Evolutionary conservation across 2,888 invertebrate genomes (phyloP), one percentile per base, ranked within the genome.

Genomic region (Xestia xanthographa): DNA sequence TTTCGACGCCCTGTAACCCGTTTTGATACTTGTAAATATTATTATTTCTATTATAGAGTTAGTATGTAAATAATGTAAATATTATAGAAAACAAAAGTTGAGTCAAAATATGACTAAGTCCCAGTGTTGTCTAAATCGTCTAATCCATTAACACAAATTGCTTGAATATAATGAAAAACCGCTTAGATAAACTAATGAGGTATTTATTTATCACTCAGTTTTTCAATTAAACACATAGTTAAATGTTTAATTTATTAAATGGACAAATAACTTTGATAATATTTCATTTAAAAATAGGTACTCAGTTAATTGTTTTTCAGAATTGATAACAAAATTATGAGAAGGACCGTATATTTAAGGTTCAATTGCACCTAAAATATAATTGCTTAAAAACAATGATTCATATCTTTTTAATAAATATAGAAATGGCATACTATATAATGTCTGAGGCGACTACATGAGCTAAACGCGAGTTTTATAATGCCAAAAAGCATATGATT

Each of bases 121-220:
- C 20, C 17, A 29, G 60, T 34, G 38, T 41, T 48, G 1, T 72
- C 58, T 26, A 22, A 60, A 76, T 60, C 2, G n/a, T n/a, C 12
- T 22, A 5, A 6, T 14, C 8, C 12, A 71, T 80, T 66, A 69
- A n/a, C 20, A 34, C 1, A 34, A 45, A 70, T 48, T n/a, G 11
- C 3, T n/a, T 17, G 0, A 77, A 20, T 20, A 4, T 43, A n/a
- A 66, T 80, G n/a, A 84, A 84, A 60, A 48, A 38, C 17, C 68
- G 48, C 22, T 73, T 66, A 68, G 74, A 62, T 72, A 62, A 45
- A 66, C 34, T 60, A 73, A 80, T 72, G 26, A 43, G 26, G 20
- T 12, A 68, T 41, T 58, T 43, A 26, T 45, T 48, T 65, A 72
- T 79, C 72, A 67, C 17, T 67, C 20, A 20, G 26, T 34, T 26